Base-by-base conservation (phyloP, 2,888 invertebrate species). In the Sturmia bella region DNA sequence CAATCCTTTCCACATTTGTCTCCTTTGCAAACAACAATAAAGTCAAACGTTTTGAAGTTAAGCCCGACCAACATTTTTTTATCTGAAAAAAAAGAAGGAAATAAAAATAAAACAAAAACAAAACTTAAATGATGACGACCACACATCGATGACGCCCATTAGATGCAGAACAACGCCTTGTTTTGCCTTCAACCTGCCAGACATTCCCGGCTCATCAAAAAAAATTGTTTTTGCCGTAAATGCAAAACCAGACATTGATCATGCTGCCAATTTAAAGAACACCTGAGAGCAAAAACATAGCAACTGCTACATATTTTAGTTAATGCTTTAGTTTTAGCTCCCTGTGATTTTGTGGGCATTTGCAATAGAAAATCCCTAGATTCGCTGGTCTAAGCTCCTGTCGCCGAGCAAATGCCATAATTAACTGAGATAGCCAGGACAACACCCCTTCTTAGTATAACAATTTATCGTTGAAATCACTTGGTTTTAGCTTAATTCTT, bases 141-240 rank as follows among this genome's bases (percentile, higher is more conserved):
- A 81, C 80, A 81, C 80, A 81, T 48, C 50, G 56, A 73, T 73
- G 68, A 68, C 76, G 80, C 80, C 80, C 61, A 24, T 68, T 43
- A 76, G 68, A 72, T 81, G 13, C 75, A 64, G 27, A 70, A 59
- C 17, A 64, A 64, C 64, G 80, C 69, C 52, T 64, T 64, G 15
- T 12, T 17, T 48, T 68, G 66, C 13, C 61, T 73, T 52, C 43
- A 43, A 61, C 43, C 54, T 43, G 45, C n/a, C 15, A 41, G 27
- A 13, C 57, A 50, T 41, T 68, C 50, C 43, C 19, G 17, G 11
- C 48, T 66, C 45, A 59, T 78, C 56, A 64, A 50, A 56, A 21
- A 39, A 1, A 7, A 7, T 32, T 32, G 5, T 32, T 63, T 48
- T 78, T 64, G 45, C 72, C 66, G 52, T 66, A 79, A 73, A 24